Conservation (phyloP, 2,113 vertebrate genomes). For the Anas platyrhynchos region DNA sequence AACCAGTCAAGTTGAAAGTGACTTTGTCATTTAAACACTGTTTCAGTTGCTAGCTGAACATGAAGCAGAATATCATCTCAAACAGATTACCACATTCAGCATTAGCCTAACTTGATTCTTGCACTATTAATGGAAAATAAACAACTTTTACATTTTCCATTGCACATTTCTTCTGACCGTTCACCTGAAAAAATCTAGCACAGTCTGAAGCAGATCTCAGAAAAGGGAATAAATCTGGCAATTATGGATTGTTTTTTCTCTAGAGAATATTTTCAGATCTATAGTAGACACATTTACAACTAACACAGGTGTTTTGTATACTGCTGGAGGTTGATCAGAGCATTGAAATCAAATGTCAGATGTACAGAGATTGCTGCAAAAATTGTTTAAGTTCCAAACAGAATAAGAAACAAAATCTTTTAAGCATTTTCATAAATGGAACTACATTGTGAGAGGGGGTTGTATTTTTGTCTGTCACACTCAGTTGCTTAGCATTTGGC, state of each 20-base stretch:
- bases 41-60: not conserved
- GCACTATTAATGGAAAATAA: not conserved
- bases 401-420: not conserved
- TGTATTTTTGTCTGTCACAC: not conserved
- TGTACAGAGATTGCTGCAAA: not conserved
- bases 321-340: not conserved
- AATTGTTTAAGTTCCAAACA: not conserved
- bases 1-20: not conserved
- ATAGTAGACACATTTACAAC: not conserved
- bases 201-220: not conserved
- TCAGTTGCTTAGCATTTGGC: constrained; percentile 17
- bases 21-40: not conserved
- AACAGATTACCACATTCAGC: not conserved
- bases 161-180: not conserved
- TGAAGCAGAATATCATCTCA: not conserved
- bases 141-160: not conserved
- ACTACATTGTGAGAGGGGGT: not conserved
- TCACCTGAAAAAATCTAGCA: not conserved
- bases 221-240: not conserved
- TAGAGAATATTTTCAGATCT: not conserved
- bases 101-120: not conserved
- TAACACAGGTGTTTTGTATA: not conserved
- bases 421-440: constrained; percentile 28
- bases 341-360: not conserved
- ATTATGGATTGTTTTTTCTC: not conserved